These are phyloP conservation scores for Corythornis vintsioides DNA, from an alignment of 2,113 vertebrate species.

Conservation along the genomic window DNA sequence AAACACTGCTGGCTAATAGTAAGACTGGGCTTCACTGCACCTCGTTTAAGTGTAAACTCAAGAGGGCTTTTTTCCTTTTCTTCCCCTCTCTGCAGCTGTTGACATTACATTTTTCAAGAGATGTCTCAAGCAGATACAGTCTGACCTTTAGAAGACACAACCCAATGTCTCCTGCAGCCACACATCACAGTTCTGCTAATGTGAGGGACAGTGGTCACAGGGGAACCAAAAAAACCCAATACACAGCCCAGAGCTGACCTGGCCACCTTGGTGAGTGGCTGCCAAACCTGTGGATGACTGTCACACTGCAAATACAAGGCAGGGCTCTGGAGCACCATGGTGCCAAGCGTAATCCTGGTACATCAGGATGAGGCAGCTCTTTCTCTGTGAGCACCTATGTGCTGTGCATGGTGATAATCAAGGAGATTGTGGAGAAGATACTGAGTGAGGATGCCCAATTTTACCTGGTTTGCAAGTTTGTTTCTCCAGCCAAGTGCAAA, in stretches of 20 bases:
- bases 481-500: not conserved
- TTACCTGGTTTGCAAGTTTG: not conserved
- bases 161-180: not conserved
- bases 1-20: conserved; percentile 53
- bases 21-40: not conserved
- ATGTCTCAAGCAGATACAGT: not conserved
- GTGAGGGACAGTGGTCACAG: accelerated
- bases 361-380: not conserved
- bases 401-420: not conserved
- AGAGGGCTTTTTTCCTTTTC: not conserved
- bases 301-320: not conserved
- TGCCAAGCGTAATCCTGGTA: not conserved
- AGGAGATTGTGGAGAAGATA: not conserved
- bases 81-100: not conserved
- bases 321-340: not conserved
- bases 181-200: not conserved
- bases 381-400: accelerated
- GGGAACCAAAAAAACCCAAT: not conserved
- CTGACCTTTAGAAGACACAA: conserved; percentile 19
- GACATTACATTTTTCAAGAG: not conserved
- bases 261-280: not conserved
- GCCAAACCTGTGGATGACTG: too few relatives aligned
- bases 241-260: not conserved
- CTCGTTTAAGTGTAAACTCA: not conserved
- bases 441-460: not conserved